Conservation (phyloP, 2,113 vertebrate genomes). For the Leptobrachium ailaonicum region DNA sequence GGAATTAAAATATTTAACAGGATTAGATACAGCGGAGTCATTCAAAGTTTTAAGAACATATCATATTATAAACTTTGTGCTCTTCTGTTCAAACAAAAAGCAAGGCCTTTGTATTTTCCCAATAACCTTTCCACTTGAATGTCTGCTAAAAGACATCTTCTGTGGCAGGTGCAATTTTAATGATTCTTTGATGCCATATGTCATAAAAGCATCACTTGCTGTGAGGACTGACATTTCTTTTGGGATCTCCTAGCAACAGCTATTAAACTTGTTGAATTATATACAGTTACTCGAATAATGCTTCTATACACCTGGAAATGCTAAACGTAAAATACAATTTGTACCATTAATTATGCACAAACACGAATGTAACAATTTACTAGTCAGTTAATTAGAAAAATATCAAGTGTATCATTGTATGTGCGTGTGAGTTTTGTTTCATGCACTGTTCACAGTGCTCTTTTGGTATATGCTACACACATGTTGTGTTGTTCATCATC, state of each 20-base stretch:
- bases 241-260: constrained; percentile 77
- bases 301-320: not conserved
- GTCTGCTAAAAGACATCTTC: constrained; percentile 76
- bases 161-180: constrained; percentile 89
- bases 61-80: not conserved
- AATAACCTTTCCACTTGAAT: constrained; percentile 73
- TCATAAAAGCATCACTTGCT: constrained; percentile 93
- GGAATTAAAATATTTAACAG: too few species aligned
- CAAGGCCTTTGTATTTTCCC: constrained; percentile 63
- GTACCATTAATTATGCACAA: too few species aligned
- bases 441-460: too few species aligned
- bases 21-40: too few species aligned
- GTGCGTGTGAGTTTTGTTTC: too few species aligned
- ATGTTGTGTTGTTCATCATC: too few species aligned
- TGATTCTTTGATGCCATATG: constrained; percentile 96
- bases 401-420: too few species aligned
- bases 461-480: too few species aligned
- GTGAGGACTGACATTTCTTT: constrained; percentile 91
- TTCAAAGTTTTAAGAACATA: not conserved
- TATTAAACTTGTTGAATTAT: constrained; percentile 58
- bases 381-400: too few species aligned
- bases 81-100: constrained; percentile 51
- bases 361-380: too few species aligned
- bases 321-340: too few species aligned
- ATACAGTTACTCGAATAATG: not conserved